These are phyloP conservation scores for Dryomyza anilis DNA, from an alignment of 2,888 invertebrate species.

Conservation along the genomic window DNA sequence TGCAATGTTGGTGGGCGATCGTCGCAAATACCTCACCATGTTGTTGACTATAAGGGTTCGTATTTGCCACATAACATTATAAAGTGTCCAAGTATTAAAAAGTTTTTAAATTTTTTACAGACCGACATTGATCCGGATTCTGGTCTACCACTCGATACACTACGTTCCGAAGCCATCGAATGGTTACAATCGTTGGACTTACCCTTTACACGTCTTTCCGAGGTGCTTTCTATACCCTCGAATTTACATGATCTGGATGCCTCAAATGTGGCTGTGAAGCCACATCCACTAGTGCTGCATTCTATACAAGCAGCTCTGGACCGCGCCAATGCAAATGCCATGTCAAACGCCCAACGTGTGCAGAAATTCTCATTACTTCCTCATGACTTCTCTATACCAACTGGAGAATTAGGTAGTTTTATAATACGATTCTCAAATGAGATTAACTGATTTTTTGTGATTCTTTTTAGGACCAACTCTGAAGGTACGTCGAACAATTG, in stretches of 20 bases:
- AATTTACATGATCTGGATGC: slow-evolving; percentile 54
- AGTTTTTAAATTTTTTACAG: slow-evolving; percentile 43
- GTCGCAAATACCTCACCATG: slow-evolving; percentile 81
- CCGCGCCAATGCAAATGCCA: slow-evolving; percentile 75
- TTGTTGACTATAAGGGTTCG: slow-evolving; percentile 82
- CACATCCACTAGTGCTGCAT: slow-evolving; percentile 65
- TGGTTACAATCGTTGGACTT: slow-evolving; percentile 74
- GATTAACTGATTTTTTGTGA: slow-evolving; percentile 57
- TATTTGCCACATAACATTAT: no score
- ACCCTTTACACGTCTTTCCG: slow-evolving; percentile 69
- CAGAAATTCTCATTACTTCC: slow-evolving; percentile 86
- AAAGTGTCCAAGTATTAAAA: background rate
- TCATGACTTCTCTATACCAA: slow-evolving; percentile 80
- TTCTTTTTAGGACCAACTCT: slow-evolving; percentile 75
- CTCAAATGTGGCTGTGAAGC: slow-evolving; percentile 59
- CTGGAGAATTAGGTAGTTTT: slow-evolving; percentile 75
- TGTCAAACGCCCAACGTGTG: slow-evolving; percentile 84
- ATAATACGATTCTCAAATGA: background rate
- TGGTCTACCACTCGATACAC: slow-evolving; percentile 71
- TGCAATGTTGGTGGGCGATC: slow-evolving; percentile 86
- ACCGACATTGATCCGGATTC: slow-evolving; percentile 74
- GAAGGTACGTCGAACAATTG: slow-evolving; percentile 79
- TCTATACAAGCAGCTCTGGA: slow-evolving; percentile 79
- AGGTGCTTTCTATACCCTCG: slow-evolving; percentile 62
- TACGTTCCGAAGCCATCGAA: slow-evolving; percentile 69